Conservation (phyloP, 2,113 vertebrate species). For the Gambusia affinis region DNA sequence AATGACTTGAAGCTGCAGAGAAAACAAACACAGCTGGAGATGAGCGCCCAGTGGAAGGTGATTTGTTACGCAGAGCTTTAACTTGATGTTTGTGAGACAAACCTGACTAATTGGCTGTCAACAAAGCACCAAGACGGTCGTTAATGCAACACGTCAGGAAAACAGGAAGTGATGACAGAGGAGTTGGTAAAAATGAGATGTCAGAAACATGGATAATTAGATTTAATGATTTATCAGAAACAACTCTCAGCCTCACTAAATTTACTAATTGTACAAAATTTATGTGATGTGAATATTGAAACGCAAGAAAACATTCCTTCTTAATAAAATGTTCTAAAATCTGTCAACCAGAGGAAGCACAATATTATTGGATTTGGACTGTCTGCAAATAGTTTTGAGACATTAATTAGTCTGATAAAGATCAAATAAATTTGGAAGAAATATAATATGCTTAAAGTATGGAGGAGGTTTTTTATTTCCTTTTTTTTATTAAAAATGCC, state of each 20-base stretch:
- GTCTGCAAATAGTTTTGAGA: too few species aligned
- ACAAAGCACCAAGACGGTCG: slow-evolving; percentile 27
- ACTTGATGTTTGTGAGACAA: slow-evolving; percentile 24
- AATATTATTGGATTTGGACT: too few species aligned
- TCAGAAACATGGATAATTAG: slow-evolving; percentile 7
- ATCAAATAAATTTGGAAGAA: too few species aligned
- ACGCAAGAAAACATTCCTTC: neutral
- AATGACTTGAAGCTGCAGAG: slow-evolving; percentile 3
- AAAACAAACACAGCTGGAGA: slow-evolving; percentile 38
- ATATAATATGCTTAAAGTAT: too few species aligned
- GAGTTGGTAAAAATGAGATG: slow-evolving; percentile 4
- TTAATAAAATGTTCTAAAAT: neutral
- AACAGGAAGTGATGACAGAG: slow-evolving; percentile 15
- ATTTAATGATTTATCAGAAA: slow-evolving; percentile 42
- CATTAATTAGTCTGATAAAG: too few species aligned
- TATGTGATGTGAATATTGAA: slow-evolving; percentile 12
- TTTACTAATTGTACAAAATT: slow-evolving; percentile 21
- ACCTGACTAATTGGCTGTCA: slow-evolving; percentile 56
- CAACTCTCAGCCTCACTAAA: slow-evolving; percentile 25
- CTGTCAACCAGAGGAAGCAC: too few species aligned
- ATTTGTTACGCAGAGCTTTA: slow-evolving; percentile 19
- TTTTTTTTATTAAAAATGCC: too few species aligned
- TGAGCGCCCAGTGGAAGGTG: slow-evolving; percentile 11
- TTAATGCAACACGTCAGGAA: slow-evolving; percentile 34
- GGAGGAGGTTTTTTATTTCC: too few species aligned